Evolutionary conservation across 2,797 vertebrate species (phyloP), one percentile per base, ranked within the genome.

Genomic region (Notolepis coatsorum): DNA sequence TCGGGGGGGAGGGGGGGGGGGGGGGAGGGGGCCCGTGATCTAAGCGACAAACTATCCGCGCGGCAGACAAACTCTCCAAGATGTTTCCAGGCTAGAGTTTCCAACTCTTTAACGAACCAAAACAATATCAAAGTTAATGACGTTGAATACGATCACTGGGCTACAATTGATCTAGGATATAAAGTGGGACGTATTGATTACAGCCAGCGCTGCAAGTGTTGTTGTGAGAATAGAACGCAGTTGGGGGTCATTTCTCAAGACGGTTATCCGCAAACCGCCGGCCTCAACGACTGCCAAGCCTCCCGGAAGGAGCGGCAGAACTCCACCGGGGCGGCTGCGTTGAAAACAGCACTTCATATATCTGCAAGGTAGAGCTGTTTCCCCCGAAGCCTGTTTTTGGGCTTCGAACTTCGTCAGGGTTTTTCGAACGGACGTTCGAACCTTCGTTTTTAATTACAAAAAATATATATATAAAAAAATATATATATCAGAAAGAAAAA

Each of bases 131-230:
- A n/a, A 59, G 56, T 37, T 46, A 27, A 31, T 45, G n/a, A 31
- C 18, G 25, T 59, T 47, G 37, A 47, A 47, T 59, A 12, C 7
- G 42, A 47, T 58, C 27, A 59, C 56, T 35, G 30, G 20, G 15
- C 42, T 6, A 35, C 42, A 46, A 58, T 58, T 37, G 46, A 30
- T 58, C 55, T 46, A 24, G 55, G 55, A 35, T 42, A n/a, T n/a
- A n/a, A 25, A 43, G 41, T 9, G 12, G 30, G 30, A 46, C 7
- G 25, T 17, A 24, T 9, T 24, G 30, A 46, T 46, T 46, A 37
- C 25, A 35, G 43, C 21, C 35, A n/a, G 20, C 8, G 9, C 6
- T n/a, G 25, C 28, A 58, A 30, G 30, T 25, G n/a, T 3, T n/a
- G n/a, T n/a, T n/a, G 15, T 33, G 7, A 33, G 27, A 45, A 57